A percentile compares a stretch with the other conserved stretches of the same genome.
These are phyloP conservation scores for Ips nitidus DNA, from an alignment of 1,140 invertebrate genomes.

Conservation along the genomic window DNA sequence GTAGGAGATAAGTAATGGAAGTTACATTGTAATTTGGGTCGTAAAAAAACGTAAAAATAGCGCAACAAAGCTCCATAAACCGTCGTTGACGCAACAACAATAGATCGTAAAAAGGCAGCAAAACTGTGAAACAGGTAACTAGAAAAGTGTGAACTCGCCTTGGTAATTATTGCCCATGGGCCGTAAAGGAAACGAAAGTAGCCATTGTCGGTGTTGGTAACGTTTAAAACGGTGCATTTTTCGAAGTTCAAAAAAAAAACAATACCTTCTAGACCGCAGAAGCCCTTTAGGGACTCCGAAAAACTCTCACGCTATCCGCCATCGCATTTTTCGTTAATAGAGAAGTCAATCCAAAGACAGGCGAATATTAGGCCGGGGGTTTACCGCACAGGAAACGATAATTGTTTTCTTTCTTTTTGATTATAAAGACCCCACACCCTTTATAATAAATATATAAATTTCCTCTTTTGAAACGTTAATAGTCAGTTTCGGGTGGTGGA, in stretches of 20 bases:
- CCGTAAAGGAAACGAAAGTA: not conserved
- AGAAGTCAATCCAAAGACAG: slow-evolving; percentile 12
- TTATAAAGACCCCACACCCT: slow-evolving; percentile 15
- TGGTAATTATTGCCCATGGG: not conserved
- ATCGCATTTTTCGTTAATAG: not conserved
- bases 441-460: slow-evolving; percentile 25
- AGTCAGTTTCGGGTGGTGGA: slow-evolving; percentile 11
- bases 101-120: not conserved
- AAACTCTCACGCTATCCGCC: slow-evolving; percentile 14
- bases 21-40: slow-evolving; percentile 2
- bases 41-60: not conserved
- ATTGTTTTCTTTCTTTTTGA: slow-evolving; percentile 9
- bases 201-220: not conserved
- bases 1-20: slow-evolving; percentile 3
- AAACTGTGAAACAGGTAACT: not conserved
- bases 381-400: slow-evolving; percentile 22
- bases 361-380: slow-evolving; percentile 8
- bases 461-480: slow-evolving; percentile 20
- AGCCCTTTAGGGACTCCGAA: not conserved
- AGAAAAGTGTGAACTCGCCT: not conserved
- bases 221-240: too few species aligned
- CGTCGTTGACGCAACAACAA: not conserved
- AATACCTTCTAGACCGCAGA: not conserved
- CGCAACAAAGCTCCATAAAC: slow-evolving; percentile 3
- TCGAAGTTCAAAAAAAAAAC: too few species aligned